Base-by-base conservation (phyloP, 2,888 invertebrate species). In the Archaeoteleia sp. region DNA sequence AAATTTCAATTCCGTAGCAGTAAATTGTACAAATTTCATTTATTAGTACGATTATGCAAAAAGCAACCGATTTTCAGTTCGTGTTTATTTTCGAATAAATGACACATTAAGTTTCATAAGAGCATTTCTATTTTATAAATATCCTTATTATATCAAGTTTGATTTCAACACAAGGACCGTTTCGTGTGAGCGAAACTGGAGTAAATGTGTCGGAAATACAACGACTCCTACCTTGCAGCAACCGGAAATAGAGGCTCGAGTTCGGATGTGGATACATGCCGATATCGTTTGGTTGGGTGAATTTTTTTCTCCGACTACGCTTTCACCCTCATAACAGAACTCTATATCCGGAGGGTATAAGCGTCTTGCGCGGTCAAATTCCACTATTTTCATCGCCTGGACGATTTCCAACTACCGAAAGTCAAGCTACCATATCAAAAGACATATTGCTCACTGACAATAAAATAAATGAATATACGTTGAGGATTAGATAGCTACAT, bases 171-270 rank as follows among this genome's bases (percentile, higher is more conserved):
- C 17, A 12, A 30, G 14, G n/a, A 43, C 29, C 25, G 12, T 37
- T 35, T 29, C 20, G 71, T 71, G 46, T 70, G 71, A 87, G 87
- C 87, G 87, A 87, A 88, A 87, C 85, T 83, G 84, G 87, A 87
- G 88, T 88, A 88, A 88, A 87, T 86, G 85, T 86, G 83, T 86
- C 87, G 87, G 87, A 88, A 87, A 87, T 87, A 87, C 84, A 87
- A 83, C 79, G 78, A 74, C 70, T 71, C 61, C 67, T 72, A 78
- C 65, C 76, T 74, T 75, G 76, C 74, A 76, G 75, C 78, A 78
- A 84, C 84, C 87, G 88, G 88, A 88, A 87, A 88, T 88, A 82
- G 87, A 87, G 87, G 86, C 86, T 86, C 85, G 87, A 83, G 87
- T 84, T 86, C 87, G 87, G 87, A 87, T 87, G 85, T 78, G 86